Conservation (phyloP, 2,797 vertebrate species). For the Lepus oiostolus region DNA sequence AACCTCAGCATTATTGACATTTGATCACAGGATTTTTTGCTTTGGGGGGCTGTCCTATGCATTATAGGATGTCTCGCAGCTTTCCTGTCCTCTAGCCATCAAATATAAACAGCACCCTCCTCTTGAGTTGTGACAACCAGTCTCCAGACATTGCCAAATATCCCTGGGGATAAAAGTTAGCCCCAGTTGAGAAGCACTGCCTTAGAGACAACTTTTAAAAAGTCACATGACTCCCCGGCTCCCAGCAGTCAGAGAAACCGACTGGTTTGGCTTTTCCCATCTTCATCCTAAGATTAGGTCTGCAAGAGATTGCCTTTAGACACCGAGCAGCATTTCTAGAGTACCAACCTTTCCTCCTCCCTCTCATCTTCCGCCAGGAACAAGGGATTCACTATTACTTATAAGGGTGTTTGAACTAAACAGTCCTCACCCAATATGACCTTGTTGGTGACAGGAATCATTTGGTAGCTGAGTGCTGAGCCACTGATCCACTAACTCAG, state of each 20-base stretch:
- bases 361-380: neutral
- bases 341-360: neutral
- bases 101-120: neutral
- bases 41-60: neutral
- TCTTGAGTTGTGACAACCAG: neutral
- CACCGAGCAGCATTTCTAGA: neutral
- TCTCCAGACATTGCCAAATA: neutral
- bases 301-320: neutral
- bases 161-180: neutral
- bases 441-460: neutral
- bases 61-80: neutral
- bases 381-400: neutral
- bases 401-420: neutral
- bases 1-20: neutral
- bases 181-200: neutral
- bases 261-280: neutral
- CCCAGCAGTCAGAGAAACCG: neutral
- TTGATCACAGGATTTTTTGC: neutral
- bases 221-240: neutral
- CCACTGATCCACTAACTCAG: neutral
- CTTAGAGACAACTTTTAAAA: neutral
- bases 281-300: neutral
- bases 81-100: neutral
- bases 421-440: neutral
- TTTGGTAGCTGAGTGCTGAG: neutral